phyloP scores from a whole-genome alignment of 2,797 vertebrate genomes.

The Parotocinclus haroldoi region DNA sequence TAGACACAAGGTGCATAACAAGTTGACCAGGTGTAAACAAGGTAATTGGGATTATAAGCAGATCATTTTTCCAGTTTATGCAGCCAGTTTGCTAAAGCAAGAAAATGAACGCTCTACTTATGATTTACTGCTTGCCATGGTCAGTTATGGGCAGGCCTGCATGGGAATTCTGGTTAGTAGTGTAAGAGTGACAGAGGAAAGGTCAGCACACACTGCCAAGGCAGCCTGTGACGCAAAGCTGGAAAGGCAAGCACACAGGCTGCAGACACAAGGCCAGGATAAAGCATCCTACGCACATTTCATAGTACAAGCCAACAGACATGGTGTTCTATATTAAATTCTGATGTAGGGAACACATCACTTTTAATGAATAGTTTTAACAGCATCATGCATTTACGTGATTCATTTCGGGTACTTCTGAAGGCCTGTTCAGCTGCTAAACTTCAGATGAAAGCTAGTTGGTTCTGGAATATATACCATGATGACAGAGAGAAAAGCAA shows the following conservation, averaged over 20 bases:
- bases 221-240: slow-evolving; percentile 26
- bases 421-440: not conserved
- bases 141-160: not conserved
- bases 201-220: slow-evolving; percentile 26
- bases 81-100: not conserved
- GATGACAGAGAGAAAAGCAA: not conserved
- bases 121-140: not conserved
- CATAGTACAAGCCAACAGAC: slow-evolving; percentile 15
- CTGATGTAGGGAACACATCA: slow-evolving; percentile 7
- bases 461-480: not conserved
- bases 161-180: not conserved
- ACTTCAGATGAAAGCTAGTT: not conserved
- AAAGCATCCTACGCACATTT: not conserved
- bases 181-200: slow-evolving; percentile 1
- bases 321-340: slow-evolving; percentile 2
- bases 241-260: not conserved
- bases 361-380: slow-evolving; percentile 4
- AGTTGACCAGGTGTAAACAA: too few species aligned
- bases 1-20: too few species aligned
- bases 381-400: not conserved
- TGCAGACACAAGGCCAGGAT: slow-evolving; percentile 23
- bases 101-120: not conserved
- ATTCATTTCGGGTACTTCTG: not conserved
- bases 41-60: not conserved
- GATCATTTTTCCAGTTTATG: not conserved